A percentile compares a stretch with the other conserved stretches of the same genome.
Conservation (phyloP, 2,888 invertebrate genomes). For the Dione vanillae region DNA sequence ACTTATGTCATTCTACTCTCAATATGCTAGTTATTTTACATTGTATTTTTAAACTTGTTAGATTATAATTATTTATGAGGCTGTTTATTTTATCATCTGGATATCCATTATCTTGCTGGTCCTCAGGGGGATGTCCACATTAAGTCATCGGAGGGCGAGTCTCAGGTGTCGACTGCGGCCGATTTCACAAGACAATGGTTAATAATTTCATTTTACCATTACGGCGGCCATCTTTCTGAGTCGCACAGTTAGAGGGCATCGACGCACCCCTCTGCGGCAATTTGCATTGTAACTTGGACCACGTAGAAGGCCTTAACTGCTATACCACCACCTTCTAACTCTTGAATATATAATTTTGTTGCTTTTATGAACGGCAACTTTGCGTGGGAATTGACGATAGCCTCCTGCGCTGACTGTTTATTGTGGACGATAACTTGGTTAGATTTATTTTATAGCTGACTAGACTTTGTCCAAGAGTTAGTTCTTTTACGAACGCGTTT, state of each 20-base stretch:
- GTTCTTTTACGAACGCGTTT: conserved; percentile 68
- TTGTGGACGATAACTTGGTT: conserved; percentile 80
- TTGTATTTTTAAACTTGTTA: background rate
- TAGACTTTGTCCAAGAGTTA: conserved; percentile 76
- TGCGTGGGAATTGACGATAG: conserved; percentile 83
- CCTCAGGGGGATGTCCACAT: conserved; percentile 63
- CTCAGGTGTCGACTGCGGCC: conserved; percentile 84
- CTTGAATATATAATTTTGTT: conserved; percentile 85
- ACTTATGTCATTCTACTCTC: background rate
- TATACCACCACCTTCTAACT: conserved; percentile 82
- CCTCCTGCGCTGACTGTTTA: conserved; percentile 81
- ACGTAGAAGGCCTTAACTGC: conserved; percentile 81
- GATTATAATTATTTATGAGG: background rate
- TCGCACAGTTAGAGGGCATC: conserved; percentile 83
- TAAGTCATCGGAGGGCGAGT: conserved; percentile 61
- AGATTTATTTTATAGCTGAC: conserved; percentile 82
- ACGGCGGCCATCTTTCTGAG: conserved; percentile 83
- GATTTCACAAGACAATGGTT: conserved; percentile 85
- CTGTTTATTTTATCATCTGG: background rate
- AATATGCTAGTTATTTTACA: background rate
- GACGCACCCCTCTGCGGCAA: conserved; percentile 81
- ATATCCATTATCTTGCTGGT: conserved; percentile 15
- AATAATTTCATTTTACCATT: conserved; percentile 85
- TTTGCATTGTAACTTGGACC: conserved; percentile 85
- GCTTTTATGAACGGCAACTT: conserved; percentile 83